Evolutionary conservation across 1,140 invertebrate genomes (phyloP).

Genomic region (Papilio polytes): DNA sequence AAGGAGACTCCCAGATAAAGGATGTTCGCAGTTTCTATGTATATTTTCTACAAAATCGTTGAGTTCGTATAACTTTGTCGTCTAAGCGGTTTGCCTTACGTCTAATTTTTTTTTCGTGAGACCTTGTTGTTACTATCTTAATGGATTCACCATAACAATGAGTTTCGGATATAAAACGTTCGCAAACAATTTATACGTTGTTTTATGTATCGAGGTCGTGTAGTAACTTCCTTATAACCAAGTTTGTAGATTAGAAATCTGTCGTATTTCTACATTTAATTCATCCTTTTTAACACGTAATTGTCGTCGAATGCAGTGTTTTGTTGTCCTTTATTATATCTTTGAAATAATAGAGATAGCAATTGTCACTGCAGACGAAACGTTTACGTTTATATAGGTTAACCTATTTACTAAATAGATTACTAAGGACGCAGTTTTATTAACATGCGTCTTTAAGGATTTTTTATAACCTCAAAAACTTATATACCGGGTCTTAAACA

Average conservation of each 20-base stretch:
- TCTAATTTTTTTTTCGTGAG: constrained; percentile 43
- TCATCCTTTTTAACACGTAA: background rate
- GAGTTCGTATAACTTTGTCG: constrained; percentile 14
- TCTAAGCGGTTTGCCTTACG: constrained; percentile 35
- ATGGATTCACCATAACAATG: constrained; percentile 61
- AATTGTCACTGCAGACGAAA: too few relatives aligned
- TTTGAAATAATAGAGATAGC: too few relatives aligned
- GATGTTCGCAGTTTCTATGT: background rate
- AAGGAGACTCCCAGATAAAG: too few relatives aligned
- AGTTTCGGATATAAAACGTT: constrained; percentile 52
- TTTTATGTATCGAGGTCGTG: constrained; percentile 47
- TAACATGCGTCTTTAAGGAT: too few relatives aligned
- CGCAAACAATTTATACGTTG: constrained; percentile 53
- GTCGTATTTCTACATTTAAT: constrained; percentile 18
- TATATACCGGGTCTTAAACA: too few relatives aligned
- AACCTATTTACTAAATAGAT: too few relatives aligned
- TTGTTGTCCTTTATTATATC: too few relatives aligned
- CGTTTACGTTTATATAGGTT: too few relatives aligned
- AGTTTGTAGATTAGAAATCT: constrained; percentile 36
- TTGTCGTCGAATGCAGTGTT: background rate
- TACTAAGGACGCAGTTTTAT: too few relatives aligned
- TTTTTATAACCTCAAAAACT: too few relatives aligned
- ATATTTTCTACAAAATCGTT: background rate
- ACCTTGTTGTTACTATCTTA: constrained; percentile 57
- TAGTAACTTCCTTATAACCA: constrained; percentile 35